These are phyloP conservation scores for Drosophila multiciliata DNA, from an alignment of 2,888 invertebrate species.

Conservation along the genomic window DNA sequence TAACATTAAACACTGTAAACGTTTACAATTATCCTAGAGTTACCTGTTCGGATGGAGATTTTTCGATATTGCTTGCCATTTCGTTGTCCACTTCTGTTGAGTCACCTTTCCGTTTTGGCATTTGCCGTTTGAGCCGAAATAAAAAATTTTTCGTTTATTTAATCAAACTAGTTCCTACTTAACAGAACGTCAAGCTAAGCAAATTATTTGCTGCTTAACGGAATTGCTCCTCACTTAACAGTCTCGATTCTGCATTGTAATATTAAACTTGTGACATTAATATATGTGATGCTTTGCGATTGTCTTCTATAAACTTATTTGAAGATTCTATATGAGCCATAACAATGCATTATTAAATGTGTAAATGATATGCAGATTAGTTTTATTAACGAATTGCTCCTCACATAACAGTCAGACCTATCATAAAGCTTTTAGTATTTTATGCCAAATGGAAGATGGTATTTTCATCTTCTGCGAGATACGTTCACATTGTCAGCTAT, in stretches of 20 bases:
- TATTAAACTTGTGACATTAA: background rate
- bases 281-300: background rate
- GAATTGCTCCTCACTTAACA: background rate
- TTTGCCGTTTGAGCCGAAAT: no score
- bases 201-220: background rate
- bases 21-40: background rate
- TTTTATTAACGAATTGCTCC: constrained; percentile 23
- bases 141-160: no score
- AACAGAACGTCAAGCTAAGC: background rate
- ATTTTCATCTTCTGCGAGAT: constrained; percentile 3
- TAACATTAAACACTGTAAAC: background rate
- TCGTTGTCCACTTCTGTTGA: constrained; percentile 8
- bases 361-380: background rate
- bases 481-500: constrained; percentile 29
- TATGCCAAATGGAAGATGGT: background rate
- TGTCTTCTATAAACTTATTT: background rate
- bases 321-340: background rate
- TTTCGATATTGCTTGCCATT: constrained; percentile 46
- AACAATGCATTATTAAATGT: background rate
- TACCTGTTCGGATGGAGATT: constrained; percentile 37
- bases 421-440: background rate
- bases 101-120: constrained; percentile 67
- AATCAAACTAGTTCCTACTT: background rate
- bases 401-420: constrained; percentile 5
- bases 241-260: background rate